A percentile compares a stretch with the other conserved stretches of the same genome.
These are phyloP conservation scores for Atrichornis clamosus DNA, from an alignment of 2,113 vertebrate species.

Conservation along the genomic window DNA sequence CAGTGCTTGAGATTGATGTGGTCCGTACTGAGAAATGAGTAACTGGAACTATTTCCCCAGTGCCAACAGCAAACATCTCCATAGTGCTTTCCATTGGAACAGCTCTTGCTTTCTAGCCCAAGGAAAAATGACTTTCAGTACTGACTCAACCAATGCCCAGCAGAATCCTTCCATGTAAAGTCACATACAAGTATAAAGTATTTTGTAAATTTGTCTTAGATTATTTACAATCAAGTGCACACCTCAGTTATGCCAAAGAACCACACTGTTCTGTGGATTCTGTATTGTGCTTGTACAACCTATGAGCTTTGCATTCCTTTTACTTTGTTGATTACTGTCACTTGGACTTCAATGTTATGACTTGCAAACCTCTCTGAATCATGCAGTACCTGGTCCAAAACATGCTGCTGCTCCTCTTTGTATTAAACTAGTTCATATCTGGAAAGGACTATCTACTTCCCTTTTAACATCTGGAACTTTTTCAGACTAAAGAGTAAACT, in stretches of 20 bases:
- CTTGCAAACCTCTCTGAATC: neutral
- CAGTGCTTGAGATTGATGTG: neutral
- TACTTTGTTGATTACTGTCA: neutral
- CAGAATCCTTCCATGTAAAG: neutral
- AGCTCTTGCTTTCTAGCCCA: neutral
- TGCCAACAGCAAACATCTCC: neutral
- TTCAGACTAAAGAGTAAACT: constrained; percentile 79
- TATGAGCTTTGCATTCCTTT: neutral
- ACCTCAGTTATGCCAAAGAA: neutral
- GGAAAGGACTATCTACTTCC: constrained; percentile 73
- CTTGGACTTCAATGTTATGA: neutral
- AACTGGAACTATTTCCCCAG: neutral
- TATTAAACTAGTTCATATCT: constrained; percentile 48
- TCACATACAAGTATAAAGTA: neutral
- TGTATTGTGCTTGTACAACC: neutral
- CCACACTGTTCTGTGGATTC: neutral
- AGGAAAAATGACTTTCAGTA: neutral
- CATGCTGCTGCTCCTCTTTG: neutral
- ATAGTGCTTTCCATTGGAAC: neutral
- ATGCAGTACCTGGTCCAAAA: neutral
- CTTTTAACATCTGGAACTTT: constrained; percentile 72
- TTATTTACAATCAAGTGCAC: neutral
- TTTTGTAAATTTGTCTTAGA: neutral
- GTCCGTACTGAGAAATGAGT: neutral
- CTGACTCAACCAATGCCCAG: neutral